A percentile compares a stretch with the other conserved stretches of the same genome.
phyloP scores from a whole-genome alignment of 2,113 vertebrate genomes.

The Sporophila hypoxantha region DNA sequence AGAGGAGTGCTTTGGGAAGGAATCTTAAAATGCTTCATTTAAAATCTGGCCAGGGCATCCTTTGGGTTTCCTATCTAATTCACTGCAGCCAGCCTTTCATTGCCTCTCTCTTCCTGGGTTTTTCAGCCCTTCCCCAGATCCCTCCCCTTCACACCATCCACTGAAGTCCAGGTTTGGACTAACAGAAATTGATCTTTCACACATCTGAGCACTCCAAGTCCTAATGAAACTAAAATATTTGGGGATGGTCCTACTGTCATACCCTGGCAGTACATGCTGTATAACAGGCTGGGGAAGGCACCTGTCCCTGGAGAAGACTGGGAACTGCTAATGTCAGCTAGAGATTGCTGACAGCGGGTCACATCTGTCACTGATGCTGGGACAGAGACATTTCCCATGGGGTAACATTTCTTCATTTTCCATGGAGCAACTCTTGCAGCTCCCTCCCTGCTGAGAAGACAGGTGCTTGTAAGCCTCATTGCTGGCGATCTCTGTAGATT shows the following conservation, averaged over 20 bases:
- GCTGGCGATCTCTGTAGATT: background rate
- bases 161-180: background rate
- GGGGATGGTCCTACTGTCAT: background rate
- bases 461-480: background rate
- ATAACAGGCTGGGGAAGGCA: background rate
- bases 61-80: background rate
- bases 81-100: background rate
- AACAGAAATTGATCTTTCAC: background rate
- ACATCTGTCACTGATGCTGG: accelerated
- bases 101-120: background rate
- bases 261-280: background rate
- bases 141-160: background rate
- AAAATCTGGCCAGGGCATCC: background rate
- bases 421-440: background rate
- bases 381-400: background rate
- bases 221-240: background rate
- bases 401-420: background rate
- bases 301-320: background rate
- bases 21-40: background rate
- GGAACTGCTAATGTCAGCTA: background rate
- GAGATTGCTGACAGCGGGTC: background rate
- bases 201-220: background rate
- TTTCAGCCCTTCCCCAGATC: background rate
- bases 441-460: background rate
- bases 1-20: background rate